These are phyloP conservation scores for Tapera naevia DNA, from an alignment of 2,797 vertebrate genomes.

Conservation along the genomic window DNA sequence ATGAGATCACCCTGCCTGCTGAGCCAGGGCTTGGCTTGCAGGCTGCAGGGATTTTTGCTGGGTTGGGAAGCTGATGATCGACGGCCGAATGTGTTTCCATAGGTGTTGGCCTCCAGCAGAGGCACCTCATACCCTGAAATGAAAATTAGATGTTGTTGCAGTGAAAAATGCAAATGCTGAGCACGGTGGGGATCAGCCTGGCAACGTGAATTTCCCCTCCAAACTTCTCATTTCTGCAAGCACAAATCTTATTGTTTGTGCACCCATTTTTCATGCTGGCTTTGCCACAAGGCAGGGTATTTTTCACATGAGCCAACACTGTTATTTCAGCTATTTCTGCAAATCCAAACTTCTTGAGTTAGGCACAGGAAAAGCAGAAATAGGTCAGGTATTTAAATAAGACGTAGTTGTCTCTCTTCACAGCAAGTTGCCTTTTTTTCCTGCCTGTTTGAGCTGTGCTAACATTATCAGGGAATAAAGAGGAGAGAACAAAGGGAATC, in stretches of 20 bases:
- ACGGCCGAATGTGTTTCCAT: accelerated
- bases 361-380: conserved; percentile 38
- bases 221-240: background rate
- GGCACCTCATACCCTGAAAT: background rate
- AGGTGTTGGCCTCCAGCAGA: background rate
- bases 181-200: background rate
- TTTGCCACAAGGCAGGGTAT: background rate
- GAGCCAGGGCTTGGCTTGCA: background rate
- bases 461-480: background rate
- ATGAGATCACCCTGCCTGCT: background rate
- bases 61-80: background rate
- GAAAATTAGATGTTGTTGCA: background rate
- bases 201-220: background rate
- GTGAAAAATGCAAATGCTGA: background rate
- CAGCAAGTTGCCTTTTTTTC: conserved; percentile 35
- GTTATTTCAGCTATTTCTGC: conserved; percentile 15
- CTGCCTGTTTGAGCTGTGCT: background rate
- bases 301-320: background rate
- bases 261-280: background rate
- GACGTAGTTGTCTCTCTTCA: conserved; percentile 8
- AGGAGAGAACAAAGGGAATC: conserved; percentile 31
- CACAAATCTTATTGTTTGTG: background rate
- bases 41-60: background rate
- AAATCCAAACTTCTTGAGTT: background rate
- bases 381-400: conserved; percentile 58